Percentiles rank a stretch among this genome's conserved stretches.
Evolutionary conservation across 2,797 vertebrate species (phyloP).

Genomic region (Florisuga fusca): DNA sequence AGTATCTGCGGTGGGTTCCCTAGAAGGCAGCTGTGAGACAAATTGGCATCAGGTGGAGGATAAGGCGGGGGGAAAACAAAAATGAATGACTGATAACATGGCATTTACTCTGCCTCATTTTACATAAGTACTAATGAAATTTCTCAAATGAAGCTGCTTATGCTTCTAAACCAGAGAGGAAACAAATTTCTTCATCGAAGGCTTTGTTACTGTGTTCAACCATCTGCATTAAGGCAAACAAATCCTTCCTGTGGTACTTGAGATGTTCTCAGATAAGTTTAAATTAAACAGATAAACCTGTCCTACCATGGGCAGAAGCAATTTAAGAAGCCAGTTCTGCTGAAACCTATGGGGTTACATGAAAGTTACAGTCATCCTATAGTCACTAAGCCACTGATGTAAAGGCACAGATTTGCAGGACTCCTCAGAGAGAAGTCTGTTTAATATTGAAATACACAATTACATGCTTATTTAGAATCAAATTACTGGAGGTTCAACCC

Average conservation of each 20-base stretch:
- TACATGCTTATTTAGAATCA: constrained; percentile 30
- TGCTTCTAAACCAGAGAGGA: background rate
- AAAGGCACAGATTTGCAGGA: background rate
- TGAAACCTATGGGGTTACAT: background rate
- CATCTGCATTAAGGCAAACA: background rate
- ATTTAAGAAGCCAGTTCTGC: background rate
- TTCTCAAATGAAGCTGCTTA: background rate
- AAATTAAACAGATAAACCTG: background rate
- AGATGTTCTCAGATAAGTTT: background rate
- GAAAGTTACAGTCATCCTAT: background rate
- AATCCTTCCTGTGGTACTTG: background rate
- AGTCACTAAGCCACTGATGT: background rate
- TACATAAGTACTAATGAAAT: background rate
- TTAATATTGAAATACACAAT: constrained; percentile 32
- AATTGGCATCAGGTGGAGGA: background rate
- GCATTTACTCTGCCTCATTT: background rate
- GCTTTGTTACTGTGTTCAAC: background rate
- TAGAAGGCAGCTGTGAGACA: background rate
- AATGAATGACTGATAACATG: background rate
- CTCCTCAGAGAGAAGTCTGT: background rate
- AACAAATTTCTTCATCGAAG: background rate
- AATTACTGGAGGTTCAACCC: constrained; percentile 14
- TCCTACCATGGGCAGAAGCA: background rate
- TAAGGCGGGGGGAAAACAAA: background rate
- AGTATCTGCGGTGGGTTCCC: background rate